phyloP scores from a whole-genome alignment of 2,888 invertebrate species.

The Athripsodes cinereus region DNA sequence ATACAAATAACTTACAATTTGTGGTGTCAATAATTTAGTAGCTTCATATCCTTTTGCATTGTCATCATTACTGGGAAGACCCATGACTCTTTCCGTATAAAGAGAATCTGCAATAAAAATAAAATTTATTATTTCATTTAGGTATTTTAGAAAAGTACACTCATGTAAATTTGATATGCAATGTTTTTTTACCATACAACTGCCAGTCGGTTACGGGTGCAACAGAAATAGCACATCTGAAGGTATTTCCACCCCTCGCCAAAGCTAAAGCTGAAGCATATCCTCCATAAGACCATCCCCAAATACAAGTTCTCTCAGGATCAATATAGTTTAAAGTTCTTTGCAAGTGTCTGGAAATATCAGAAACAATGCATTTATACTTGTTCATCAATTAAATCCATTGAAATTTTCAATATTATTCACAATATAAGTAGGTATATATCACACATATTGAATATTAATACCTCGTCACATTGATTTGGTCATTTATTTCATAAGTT shows the following conservation, averaged over 20 bases:
- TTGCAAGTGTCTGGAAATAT: constrained; percentile 54
- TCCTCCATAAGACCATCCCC: constrained; percentile 99
- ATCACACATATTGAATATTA: no score
- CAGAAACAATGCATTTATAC: not conserved
- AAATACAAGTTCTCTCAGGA: constrained; percentile 76
- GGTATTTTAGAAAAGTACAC: constrained; percentile 26
- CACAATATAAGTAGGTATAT: no score
- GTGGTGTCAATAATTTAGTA: constrained; percentile 53
- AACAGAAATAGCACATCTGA: constrained; percentile 91
- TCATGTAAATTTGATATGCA: no score
- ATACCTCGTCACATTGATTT: constrained; percentile 76
- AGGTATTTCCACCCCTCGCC: constrained; percentile 70
- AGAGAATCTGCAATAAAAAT: constrained; percentile 68
- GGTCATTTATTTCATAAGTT: constrained; percentile 85
- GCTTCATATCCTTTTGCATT: constrained; percentile 67
- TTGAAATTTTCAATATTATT: no score
- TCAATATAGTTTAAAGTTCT: constrained; percentile 68
- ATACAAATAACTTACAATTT: constrained; percentile 29
- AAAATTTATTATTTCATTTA: not conserved
- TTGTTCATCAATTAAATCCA: no score
- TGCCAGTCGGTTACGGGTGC: constrained; percentile 97
- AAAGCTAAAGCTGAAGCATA: constrained; percentile 86
- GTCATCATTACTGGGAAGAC: constrained; percentile 62
- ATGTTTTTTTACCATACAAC: constrained; percentile 88
- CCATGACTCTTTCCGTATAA: constrained; percentile 97